A percentile compares a stretch with the other conserved stretches of the same genome.
Conservation (phyloP, 2,888 invertebrate genomes). For the Rapana venosa region DNA sequence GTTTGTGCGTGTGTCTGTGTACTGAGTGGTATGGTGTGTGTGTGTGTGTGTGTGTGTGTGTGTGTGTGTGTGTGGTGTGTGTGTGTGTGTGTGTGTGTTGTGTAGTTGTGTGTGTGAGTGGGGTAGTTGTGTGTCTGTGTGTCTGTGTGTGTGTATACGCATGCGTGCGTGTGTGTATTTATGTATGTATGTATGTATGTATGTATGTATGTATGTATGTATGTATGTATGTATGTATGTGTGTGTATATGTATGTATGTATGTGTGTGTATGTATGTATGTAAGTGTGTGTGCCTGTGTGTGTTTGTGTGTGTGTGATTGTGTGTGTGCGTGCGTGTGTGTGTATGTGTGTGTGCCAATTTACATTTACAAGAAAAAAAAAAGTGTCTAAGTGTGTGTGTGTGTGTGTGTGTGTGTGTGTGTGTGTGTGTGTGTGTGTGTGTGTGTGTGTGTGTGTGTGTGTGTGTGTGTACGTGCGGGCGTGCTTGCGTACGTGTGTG, state of each 20-base stretch:
- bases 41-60: not conserved
- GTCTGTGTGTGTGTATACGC: conserved; percentile 7
- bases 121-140: not conserved
- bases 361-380: too few species aligned
- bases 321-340: not conserved
- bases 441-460: not conserved
- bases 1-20: not conserved
- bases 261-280: not conserved
- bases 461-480: not conserved
- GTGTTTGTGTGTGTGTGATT: not conserved
- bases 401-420: conserved; percentile 16
- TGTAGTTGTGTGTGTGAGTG: not conserved
- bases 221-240: too few species aligned
- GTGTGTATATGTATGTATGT: not conserved
- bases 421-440: not conserved
- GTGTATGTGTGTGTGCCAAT: conserved; percentile 16
- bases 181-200: not conserved
- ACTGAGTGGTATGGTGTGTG: too few species aligned
- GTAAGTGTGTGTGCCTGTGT: not conserved
- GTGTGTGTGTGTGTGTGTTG: not conserved
- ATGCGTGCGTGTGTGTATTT: conserved; percentile 2
- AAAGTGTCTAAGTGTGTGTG: not conserved
- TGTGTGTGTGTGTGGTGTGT: not conserved
- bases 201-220: not conserved
- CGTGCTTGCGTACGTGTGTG: too few species aligned